These are phyloP conservation scores for Scomber japonicus DNA, from an alignment of 2,113 vertebrate species.

Conservation along the genomic window DNA sequence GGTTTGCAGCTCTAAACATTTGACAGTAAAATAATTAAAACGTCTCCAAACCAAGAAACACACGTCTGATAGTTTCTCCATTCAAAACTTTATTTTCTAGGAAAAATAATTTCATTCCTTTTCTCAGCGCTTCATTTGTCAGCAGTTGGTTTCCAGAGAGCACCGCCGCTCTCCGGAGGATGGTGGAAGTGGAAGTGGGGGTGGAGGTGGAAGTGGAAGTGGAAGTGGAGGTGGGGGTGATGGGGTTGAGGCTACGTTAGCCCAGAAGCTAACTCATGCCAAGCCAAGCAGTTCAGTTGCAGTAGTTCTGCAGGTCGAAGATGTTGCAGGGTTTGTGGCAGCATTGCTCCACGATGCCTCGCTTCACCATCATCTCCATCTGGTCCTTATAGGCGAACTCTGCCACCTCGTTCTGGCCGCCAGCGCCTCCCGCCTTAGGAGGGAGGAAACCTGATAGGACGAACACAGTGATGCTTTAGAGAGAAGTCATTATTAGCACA, in stretches of 20 bases:
- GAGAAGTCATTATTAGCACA: too few species aligned
- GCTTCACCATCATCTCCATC: slow-evolving; percentile 87
- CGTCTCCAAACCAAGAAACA: background rate
- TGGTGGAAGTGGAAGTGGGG: too few species aligned
- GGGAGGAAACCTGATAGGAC: slow-evolving; percentile 69
- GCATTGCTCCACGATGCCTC: slow-evolving; percentile 95
- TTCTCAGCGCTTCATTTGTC: slow-evolving; percentile 50
- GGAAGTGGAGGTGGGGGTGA: too few species aligned
- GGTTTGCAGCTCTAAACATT: too few species aligned
- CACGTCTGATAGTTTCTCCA: slow-evolving; percentile 21
- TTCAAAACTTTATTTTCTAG: slow-evolving; percentile 82
- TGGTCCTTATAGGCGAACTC: slow-evolving; percentile 86
- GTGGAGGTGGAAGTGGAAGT: too few species aligned
- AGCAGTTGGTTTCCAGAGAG: slow-evolving; percentile 19
- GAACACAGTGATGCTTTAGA: background rate
- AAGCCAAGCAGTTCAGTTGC: slow-evolving; percentile 84
- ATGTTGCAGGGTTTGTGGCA: slow-evolving; percentile 92
- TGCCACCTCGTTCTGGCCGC: slow-evolving; percentile 82
- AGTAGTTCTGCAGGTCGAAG: slow-evolving; percentile 94
- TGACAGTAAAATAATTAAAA: background rate
- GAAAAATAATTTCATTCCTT: slow-evolving; percentile 70
- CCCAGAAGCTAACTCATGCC: background rate
- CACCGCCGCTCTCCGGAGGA: background rate
- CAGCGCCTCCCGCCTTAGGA: slow-evolving; percentile 69
- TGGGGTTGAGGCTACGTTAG: background rate